A percentile compares a stretch with the other conserved stretches of the same genome.
These are phyloP conservation scores for Patella caerulea DNA, from an alignment of 2,888 invertebrate genomes.

Conservation along the genomic window DNA sequence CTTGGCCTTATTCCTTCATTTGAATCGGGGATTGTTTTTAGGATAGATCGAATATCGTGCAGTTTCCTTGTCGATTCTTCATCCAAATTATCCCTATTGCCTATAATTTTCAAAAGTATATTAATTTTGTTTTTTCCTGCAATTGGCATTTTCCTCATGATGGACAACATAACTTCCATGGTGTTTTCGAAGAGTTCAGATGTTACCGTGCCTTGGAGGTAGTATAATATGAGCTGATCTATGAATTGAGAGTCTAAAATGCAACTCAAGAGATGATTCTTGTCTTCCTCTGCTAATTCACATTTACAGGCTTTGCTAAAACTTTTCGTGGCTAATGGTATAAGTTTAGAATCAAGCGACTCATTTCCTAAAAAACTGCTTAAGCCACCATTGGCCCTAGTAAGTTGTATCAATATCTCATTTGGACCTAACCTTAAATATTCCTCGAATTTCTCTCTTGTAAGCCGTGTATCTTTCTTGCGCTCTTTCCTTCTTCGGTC, in stretches of 20 bases:
- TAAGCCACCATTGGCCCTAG: not conserved
- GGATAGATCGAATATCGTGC: not conserved
- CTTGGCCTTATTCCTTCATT: not conserved
- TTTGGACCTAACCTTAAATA: not conserved
- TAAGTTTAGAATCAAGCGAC: not conserved
- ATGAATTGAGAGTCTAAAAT: constrained; percentile 13
- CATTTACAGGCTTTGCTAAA: constrained; percentile 20
- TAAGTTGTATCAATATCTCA: not conserved
- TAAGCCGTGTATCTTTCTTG: not conserved
- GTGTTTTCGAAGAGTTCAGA: not conserved
- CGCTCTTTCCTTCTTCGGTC: too few relatives aligned
- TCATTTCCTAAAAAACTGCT: not conserved
- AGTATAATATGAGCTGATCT: not conserved
- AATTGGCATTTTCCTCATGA: not conserved
- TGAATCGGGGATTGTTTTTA: too few relatives aligned
- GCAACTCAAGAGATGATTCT: constrained; percentile 10
- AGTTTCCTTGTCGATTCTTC: not conserved
- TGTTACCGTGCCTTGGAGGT: not conserved
- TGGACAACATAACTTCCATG: not conserved
- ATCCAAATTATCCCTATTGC: not conserved
- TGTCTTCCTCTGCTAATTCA: constrained; percentile 8
- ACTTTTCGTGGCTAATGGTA: constrained; percentile 19
- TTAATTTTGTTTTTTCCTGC: not conserved
- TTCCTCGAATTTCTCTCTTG: not conserved
- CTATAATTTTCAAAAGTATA: not conserved